Percentiles rank a stretch among this genome's conserved stretches.
Conservation (phyloP, 2,113 vertebrate species). For the Pardalotus punctatus region DNA sequence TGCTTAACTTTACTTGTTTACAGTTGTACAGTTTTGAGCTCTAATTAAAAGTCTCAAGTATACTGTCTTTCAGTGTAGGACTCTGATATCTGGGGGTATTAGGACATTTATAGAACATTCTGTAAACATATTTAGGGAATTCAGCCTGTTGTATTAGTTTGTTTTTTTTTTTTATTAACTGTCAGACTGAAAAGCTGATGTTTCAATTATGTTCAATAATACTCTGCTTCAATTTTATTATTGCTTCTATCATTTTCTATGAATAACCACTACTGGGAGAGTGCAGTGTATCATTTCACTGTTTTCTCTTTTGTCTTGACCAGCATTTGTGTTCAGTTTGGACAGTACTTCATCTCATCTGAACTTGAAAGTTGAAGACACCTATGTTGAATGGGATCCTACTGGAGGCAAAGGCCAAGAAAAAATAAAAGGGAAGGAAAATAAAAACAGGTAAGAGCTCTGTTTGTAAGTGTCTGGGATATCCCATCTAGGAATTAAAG, state of each 20-base stretch:
- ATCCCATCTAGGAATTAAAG: background rate
- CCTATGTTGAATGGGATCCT: conserved; percentile 89
- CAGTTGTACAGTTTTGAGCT: background rate
- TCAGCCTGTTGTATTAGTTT: background rate
- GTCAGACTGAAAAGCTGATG: background rate
- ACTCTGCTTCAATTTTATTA: background rate
- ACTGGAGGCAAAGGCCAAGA: conserved; percentile 89
- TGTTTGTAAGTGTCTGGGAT: background rate
- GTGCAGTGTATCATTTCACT: background rate
- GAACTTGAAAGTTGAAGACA: conserved; percentile 88
- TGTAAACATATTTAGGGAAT: background rate
- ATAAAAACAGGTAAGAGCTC: conserved; percentile 83
- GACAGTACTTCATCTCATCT: conserved; percentile 85
- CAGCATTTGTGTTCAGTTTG: conserved; percentile 87
- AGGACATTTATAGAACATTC: background rate
- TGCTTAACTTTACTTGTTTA: background rate
- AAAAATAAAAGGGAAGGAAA: conserved; percentile 88
- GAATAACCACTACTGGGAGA: background rate
- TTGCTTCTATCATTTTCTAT: rapidly evolving
- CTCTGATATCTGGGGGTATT: background rate
- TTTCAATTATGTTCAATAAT: background rate
- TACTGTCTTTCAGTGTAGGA: background rate
- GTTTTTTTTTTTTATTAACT: background rate
- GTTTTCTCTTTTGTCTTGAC: conserved; percentile 30
- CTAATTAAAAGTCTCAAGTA: background rate